Conservation (phyloP, 2,113 vertebrate species). For the Eulemur rufifrons region DNA sequence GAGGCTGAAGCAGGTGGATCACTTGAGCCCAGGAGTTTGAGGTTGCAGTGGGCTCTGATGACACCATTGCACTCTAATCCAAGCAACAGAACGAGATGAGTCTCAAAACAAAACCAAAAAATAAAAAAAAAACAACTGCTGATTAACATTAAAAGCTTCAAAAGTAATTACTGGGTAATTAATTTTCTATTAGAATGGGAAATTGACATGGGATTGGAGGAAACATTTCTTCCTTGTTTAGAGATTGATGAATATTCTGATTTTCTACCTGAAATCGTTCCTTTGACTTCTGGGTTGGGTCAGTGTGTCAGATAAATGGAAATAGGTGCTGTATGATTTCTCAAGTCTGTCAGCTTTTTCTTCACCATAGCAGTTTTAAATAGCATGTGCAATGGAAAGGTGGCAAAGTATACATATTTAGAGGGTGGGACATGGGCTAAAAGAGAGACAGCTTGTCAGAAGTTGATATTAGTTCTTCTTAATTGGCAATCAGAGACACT, state of each 20-base stretch:
- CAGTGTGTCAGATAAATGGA: not conserved
- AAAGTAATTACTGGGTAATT: not conserved
- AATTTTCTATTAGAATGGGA: not conserved
- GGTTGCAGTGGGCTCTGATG: too few species aligned
- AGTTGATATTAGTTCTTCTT: slow-evolving; percentile 49
- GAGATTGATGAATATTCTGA: not conserved
- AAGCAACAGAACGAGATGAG: too few species aligned
- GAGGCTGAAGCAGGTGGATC: too few species aligned
- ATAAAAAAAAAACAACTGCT: not conserved
- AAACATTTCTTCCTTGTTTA: not conserved
- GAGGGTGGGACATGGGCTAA: slow-evolving; percentile 62
- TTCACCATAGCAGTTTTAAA: slow-evolving; percentile 25
- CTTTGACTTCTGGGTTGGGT: slow-evolving; percentile 13
- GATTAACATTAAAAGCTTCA: not conserved
- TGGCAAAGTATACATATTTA: slow-evolving; percentile 11
- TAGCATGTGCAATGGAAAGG: slow-evolving; percentile 8
- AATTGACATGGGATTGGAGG: not conserved
- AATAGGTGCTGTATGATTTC: not conserved
- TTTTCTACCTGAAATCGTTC: slow-evolving; percentile 40
- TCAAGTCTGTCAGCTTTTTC: slow-evolving; percentile 32
- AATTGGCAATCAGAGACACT: slow-evolving; percentile 69
- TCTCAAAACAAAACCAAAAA: too few species aligned
- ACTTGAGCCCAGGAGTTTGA: too few species aligned
- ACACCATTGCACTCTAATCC: too few species aligned
- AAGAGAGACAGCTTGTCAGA: not conserved